A percentile compares a stretch with the other conserved stretches of the same genome.
These are phyloP conservation scores for Callospermophilus lateralis DNA, from an alignment of 2,113 vertebrate species.

Conservation along the genomic window DNA sequence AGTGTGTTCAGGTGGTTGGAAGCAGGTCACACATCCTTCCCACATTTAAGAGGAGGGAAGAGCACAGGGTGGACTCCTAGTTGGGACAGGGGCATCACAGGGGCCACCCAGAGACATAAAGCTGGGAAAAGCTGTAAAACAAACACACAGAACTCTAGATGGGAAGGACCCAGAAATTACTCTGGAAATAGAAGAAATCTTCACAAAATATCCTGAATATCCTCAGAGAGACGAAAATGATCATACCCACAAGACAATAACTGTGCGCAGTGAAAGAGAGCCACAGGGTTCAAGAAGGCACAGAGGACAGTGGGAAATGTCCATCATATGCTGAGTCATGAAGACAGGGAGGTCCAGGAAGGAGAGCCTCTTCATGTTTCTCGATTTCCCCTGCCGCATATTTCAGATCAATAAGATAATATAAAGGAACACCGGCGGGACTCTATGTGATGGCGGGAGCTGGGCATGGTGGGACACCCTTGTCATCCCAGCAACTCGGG, in stretches of 20 bases:
- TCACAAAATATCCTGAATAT: background rate
- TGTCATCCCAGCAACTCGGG: no score
- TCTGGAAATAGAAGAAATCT: background rate
- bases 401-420: background rate
- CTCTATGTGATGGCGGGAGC: no score
- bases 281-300: background rate
- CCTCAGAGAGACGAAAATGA: background rate
- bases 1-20: no score
- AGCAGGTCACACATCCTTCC: no score
- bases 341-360: no score
- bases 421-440: no score
- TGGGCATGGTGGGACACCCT: no score
- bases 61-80: background rate
- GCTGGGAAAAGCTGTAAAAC: background rate
- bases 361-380: no score
- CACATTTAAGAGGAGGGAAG: no score
- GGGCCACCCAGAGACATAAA: background rate
- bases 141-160: background rate
- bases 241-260: background rate
- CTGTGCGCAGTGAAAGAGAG: background rate
- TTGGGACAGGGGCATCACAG: background rate
- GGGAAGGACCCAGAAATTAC: background rate
- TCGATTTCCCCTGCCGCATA: background rate
- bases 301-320: no score
- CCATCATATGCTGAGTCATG: no score